Base-by-base conservation (phyloP, 2,888 invertebrate species). In the Epiperipatus broadwayi region DNA sequence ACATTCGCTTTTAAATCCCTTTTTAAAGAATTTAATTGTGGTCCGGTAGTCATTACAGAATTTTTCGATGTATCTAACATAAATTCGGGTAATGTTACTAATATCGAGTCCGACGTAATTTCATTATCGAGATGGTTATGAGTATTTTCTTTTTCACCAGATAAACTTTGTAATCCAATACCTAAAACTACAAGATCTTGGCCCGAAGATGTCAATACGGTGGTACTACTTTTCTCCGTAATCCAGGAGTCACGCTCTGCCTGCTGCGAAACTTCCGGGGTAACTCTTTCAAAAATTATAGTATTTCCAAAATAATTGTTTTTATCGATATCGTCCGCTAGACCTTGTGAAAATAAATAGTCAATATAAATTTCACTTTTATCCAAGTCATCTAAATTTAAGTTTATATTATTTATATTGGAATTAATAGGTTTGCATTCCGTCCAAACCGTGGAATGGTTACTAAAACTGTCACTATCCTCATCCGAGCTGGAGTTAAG, bases 161-260 rank as follows among this genome's bases (percentile, higher is more conserved):
- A 27, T 4, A 29, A 20, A n/a, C n/a, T n/a, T n/a, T n/a, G n/a
- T 14, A 58, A 49, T 7, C 53, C 57, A 1, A 58, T 57, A 3
- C 57, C 58, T 14, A 58, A 47, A 20, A 58, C 58, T 10, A 57
- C 54, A 21, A 58, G 48, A 30, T 55, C 55, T 19, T 29, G 21
- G 19, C 33, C 37, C 21, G 15, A 39, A 21, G 19, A 37, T 33
- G 30, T 42, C 34, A 21, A 21, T 30, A 31, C 21, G 31, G 39
- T 15, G 31, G 27, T 35, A 35, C 10, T 25, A 33, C 2, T 39
- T 10, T 36, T 33, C n/a, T 34, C 32, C n/a, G n/a, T n/a, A n/a
- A n/a, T n/a, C n/a, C n/a, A n/a, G n/a, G n/a, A n/a, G n/a, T n/a
- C n/a, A n/a, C n/a, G n/a, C n/a, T n/a, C n/a, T n/a, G n/a, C n/a